Evolutionary conservation across 2,797 vertebrate species (phyloP).

Genomic region (Ceryle rudis): DNA sequence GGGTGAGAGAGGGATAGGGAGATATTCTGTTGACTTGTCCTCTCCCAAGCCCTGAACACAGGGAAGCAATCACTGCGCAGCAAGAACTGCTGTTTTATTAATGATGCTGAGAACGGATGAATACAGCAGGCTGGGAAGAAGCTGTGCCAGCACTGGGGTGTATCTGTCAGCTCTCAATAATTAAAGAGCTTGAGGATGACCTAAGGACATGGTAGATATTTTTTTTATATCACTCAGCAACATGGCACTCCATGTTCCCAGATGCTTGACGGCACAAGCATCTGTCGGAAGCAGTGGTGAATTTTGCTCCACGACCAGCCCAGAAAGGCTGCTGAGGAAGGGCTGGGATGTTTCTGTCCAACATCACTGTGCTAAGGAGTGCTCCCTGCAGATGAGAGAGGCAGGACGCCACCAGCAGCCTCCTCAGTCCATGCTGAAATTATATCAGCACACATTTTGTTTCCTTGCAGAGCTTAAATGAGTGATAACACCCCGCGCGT

Average conservation of each 20-base stretch:
- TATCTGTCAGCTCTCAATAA: conserved; percentile 53
- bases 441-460: not conserved
- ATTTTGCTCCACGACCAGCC: not conserved
- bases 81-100: conserved; percentile 39
- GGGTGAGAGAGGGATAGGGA: not conserved
- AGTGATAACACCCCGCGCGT: not conserved
- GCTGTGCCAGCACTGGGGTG: not conserved
- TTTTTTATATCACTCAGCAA: not conserved
- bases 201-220: not conserved
- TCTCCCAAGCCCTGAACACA: not conserved
- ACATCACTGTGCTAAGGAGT: not conserved
- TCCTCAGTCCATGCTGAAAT: not conserved
- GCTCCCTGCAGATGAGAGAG: not conserved
- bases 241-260: not conserved
- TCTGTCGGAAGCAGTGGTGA: not conserved
- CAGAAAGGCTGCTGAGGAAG: not conserved
- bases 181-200: conserved; percentile 51
- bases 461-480: not conserved
- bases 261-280: not conserved
- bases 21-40: not conserved
- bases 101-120: conserved; percentile 17
- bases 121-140: conserved; percentile 23
- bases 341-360: not conserved
- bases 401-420: not conserved
- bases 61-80: not conserved